Evolutionary conservation across 1,140 invertebrate genomes (phyloP).

Genomic region (Pantala flavescens): DNA sequence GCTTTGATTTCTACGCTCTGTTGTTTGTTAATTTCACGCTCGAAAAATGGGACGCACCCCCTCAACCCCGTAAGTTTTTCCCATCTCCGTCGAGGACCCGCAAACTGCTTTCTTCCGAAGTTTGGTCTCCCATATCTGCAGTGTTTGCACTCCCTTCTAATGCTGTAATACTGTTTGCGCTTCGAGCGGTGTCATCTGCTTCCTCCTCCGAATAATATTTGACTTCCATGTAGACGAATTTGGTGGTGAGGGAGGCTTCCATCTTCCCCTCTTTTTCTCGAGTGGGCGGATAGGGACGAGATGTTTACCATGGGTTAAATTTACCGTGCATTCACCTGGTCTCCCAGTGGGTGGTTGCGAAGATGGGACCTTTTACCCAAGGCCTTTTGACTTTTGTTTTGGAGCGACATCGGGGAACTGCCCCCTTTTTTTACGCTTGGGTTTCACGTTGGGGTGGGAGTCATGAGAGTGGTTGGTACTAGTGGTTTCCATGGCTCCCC

Average conservation of each 20-base stretch:
- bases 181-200: conserved; percentile 1
- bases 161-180: conserved; percentile 8
- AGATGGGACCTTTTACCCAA: neutral
- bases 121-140: neutral
- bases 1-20: neutral
- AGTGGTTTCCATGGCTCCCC: neutral
- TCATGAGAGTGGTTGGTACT: no score
- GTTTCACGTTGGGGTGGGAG: no score
- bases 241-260: neutral
- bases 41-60: neutral
- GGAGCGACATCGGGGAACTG: no score
- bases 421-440: no score
- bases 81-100: no score
- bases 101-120: neutral
- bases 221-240: conserved; percentile 9
- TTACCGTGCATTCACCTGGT: conserved; percentile 3
- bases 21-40: conserved; percentile 7
- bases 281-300: neutral
- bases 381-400: neutral
- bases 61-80: no score
- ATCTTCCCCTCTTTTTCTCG: neutral
- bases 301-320: neutral
- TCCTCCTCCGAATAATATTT: conserved; percentile 9
- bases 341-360: neutral
- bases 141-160: conserved; percentile 8